These are phyloP conservation scores for Poecile montanus DNA, from an alignment of 2,797 vertebrate species.

Conservation along the genomic window DNA sequence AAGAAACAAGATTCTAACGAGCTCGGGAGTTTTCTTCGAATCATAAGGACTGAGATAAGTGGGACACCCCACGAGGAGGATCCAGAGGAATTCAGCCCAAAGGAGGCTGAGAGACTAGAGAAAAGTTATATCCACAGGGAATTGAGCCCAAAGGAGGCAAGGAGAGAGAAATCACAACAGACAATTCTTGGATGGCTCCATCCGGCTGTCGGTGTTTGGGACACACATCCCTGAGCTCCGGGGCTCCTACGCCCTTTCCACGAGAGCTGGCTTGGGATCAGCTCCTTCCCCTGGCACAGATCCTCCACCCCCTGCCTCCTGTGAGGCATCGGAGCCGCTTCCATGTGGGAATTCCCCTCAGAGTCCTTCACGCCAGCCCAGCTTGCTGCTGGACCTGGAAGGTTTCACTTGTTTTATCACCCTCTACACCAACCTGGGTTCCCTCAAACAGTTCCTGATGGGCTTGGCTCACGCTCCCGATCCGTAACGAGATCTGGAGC, in stretches of 20 bases:
- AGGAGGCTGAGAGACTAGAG: too few relatives aligned
- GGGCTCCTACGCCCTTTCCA: not conserved
- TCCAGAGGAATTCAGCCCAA: too few relatives aligned
- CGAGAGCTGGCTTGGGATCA: accelerated
- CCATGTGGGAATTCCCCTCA: not conserved
- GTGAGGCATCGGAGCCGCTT: not conserved
- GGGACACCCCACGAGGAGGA: too few relatives aligned
- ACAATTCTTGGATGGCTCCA: not conserved
- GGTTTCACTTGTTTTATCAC: too few relatives aligned
- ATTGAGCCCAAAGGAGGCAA: too few relatives aligned
- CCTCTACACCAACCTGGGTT: too few relatives aligned
- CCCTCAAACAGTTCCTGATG: not conserved
- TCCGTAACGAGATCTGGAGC: not conserved
- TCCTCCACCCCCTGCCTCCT: not conserved
- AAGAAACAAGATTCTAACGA: too few relatives aligned
- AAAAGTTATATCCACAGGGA: too few relatives aligned
- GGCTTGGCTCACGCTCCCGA: conserved; percentile 1
- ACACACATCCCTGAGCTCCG: not conserved
- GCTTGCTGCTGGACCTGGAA: too few relatives aligned
- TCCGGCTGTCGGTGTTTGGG: not conserved
- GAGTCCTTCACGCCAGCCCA: not conserved
- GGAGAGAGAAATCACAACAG: too few relatives aligned
- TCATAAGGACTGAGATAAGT: too few relatives aligned
- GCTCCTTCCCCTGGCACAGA: not conserved
- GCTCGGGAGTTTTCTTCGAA: too few relatives aligned